Base-by-base conservation (phyloP, 1,140 invertebrate species). In the Frieseomelitta varia region DNA sequence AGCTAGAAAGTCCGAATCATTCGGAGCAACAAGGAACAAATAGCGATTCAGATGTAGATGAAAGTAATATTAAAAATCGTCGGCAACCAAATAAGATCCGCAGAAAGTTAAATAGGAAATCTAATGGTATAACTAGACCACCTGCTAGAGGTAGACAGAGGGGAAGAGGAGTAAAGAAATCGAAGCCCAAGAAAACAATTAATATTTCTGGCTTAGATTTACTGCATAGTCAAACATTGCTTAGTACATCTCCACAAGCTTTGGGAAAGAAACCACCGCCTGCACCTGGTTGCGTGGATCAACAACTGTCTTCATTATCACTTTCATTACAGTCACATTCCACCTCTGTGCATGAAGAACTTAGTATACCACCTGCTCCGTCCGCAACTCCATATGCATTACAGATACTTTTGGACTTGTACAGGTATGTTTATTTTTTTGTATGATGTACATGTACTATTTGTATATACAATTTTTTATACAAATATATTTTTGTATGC, bases 231-330 rank as follows among this genome's bases (percentile, higher is more conserved):
- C 97, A 99, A 93, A 99, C 98, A 30, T 94, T 99, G 73, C 95
- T 98, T 8, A 99, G 98, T 90, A 99, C 98, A 1, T 96, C 96
- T 12, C 96, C 96, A 21, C 96, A 96, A 94, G 96, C 96, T 15
- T 92, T 95, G 58, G 96, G 96, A 10, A 97, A 97, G 89, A 97
- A 97, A 90, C 93, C 96, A 86, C 97, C 97, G 27, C 97, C 98
- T 27, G 97, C 98, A 27, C 98, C 97, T 24, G 98, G 98, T 67
- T 98, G 97, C 90, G 97, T 99, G 67, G 98, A 98, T 93, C 98
- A 98, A 93, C 98, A 98, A 89, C 94, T 99, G 65, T 98, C 97
- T 17, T 96, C 97, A 27, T 93, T 98, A 58, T 96, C 96, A 77
- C 95, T 95, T 90, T 95, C 94, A 72, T 93, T 96, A 85, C 94